phyloP scores from a whole-genome alignment of 2,888 invertebrate species.

The Tetragonisca angustula region DNA sequence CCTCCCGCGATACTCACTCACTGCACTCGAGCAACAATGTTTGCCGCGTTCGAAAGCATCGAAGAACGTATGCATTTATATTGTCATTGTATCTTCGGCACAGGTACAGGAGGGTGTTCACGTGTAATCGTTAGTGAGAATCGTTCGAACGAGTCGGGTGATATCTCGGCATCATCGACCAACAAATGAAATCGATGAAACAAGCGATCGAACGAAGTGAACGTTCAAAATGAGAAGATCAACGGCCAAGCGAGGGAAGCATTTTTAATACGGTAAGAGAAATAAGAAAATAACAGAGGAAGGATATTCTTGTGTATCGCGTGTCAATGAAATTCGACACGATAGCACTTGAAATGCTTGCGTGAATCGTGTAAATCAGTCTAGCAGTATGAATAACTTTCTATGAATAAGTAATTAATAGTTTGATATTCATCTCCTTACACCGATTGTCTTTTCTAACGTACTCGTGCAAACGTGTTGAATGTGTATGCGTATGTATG shows the following conservation, averaged over 20 bases:
- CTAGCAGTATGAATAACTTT: conserved; percentile 4
- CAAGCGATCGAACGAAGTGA: neutral
- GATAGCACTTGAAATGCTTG: conserved; percentile 11
- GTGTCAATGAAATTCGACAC: neutral
- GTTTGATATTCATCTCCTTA: neutral
- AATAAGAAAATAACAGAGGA: no score
- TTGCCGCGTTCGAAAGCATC: conserved; percentile 52
- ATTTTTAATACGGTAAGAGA: neutral
- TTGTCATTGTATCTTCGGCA: conserved; percentile 23
- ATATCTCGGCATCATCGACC: neutral
- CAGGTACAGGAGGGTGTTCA: no score
- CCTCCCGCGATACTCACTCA: conserved; percentile 46
- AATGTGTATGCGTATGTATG: neutral
- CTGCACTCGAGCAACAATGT: conserved; percentile 47
- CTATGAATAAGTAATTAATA: neutral
- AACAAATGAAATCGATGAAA: neutral
- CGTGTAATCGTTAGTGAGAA: neutral
- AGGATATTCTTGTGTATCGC: no score
- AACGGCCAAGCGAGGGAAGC: neutral
- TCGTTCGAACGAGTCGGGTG: neutral
- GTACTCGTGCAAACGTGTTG: neutral
- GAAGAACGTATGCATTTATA: conserved; percentile 47
- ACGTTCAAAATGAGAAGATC: neutral
- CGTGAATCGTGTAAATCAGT: conserved; percentile 1
- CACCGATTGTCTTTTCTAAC: neutral